A percentile compares a stretch with the other conserved stretches of the same genome.
These are phyloP conservation scores for Lepidocolaptes lacrymiger DNA, from an alignment of 2,797 vertebrate genomes.

Conservation along the genomic window DNA sequence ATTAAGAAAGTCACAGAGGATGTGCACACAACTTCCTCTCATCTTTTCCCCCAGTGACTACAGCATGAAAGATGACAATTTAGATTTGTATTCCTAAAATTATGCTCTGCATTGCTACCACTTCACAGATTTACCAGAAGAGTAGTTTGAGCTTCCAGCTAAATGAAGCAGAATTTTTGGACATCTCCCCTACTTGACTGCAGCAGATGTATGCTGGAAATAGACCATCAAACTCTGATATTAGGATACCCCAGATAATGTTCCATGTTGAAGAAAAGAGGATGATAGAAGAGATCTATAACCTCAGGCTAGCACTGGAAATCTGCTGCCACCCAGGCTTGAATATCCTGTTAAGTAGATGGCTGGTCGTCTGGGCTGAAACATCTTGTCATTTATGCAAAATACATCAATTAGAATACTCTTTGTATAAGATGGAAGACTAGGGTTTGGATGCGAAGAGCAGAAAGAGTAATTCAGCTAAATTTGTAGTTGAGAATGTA, in stretches of 20 bases:
- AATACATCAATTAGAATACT: background rate
- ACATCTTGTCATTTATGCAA: background rate
- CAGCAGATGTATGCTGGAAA: background rate
- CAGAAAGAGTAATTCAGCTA: background rate
- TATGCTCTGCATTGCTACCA: background rate
- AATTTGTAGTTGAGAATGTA: background rate
- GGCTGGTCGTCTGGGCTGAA: background rate
- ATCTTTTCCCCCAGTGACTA: background rate
- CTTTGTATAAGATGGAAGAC: background rate
- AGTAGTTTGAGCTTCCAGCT: background rate
- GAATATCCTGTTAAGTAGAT: background rate
- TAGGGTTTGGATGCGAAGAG: background rate
- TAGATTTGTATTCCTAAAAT: constrained; percentile 20
- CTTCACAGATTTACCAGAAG: constrained; percentile 14
- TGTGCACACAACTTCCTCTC: background rate
- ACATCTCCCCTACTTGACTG: background rate
- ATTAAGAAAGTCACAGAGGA: constrained; percentile 23
- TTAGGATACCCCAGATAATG: background rate
- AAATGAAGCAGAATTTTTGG: constrained; percentile 3
- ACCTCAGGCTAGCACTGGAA: background rate
- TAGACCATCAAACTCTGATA: background rate
- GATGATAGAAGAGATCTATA: background rate
- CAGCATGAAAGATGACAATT: background rate
- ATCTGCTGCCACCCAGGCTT: background rate
- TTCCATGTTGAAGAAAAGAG: background rate